Conservation (phyloP, 1,140 invertebrate species). For the Harpegnathos saltator region DNA sequence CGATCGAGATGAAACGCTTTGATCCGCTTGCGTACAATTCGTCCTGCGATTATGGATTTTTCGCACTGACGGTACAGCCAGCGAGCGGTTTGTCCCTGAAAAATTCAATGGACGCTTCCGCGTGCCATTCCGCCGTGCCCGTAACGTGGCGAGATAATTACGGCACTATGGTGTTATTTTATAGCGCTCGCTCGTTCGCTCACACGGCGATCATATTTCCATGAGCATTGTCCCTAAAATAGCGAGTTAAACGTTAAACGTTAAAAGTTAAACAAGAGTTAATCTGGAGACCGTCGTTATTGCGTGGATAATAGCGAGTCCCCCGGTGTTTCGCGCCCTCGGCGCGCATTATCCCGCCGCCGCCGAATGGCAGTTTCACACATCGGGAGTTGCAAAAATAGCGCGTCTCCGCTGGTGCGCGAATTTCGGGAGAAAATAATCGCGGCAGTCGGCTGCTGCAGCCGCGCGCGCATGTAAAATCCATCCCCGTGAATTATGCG, state of each 20-base stretch:
- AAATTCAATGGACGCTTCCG: constrained; percentile 1
- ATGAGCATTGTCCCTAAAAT: constrained; percentile 8
- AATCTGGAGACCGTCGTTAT: constrained; percentile 46
- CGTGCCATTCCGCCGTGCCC: too few species aligned
- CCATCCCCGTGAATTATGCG: constrained; percentile 8
- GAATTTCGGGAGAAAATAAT: too few species aligned
- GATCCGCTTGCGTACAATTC: constrained; percentile 23
- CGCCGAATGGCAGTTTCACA: constrained; percentile 51
- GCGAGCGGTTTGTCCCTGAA: not conserved
- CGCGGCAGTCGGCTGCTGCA: too few species aligned
- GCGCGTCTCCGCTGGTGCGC: not conserved
- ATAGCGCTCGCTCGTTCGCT: not conserved
- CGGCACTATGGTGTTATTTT: constrained; percentile 6
- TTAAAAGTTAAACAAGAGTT: constrained; percentile 19
- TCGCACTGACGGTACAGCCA: not conserved
- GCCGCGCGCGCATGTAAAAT: constrained; percentile 1
- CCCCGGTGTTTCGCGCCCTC: constrained; percentile 24
- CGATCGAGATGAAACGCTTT: not conserved
- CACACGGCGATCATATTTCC: constrained; percentile 12
- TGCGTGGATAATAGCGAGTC: constrained; percentile 28
- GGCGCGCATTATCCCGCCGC: constrained; percentile 26
- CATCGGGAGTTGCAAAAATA: constrained; percentile 36
- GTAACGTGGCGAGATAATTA: not conserved
- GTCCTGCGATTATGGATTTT: constrained; percentile 2
- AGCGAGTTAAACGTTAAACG: not conserved